Base-by-base conservation (phyloP, 1,140 invertebrate genomes). In the Argopecten irradians region DNA sequence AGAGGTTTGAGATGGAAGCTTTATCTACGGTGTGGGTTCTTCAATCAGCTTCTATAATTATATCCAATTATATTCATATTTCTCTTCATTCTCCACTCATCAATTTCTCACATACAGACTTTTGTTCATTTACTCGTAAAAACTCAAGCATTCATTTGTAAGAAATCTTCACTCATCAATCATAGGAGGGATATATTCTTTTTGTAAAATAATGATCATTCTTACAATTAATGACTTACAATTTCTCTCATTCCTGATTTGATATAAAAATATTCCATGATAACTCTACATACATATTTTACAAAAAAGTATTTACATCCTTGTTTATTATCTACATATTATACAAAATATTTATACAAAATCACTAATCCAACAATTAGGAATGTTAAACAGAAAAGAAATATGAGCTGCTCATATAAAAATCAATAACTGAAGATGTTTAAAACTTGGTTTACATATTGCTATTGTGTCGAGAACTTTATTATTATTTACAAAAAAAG, bases 271-370 rank as follows among this genome's bases (percentile, higher is more conserved):
- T 71, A 71, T 71, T n/a, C 22, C 16, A 16, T 71, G 55, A 71
- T 71, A 71, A 71, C n/a, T 71, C 16, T 71, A 71, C 55, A 71
- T 71, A 71, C 55, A 46, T 46, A 46, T 46, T 71, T 8, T 71
- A 71, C 55, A 71, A 71, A 71, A 71, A n/a, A n/a, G n/a, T 71
- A 71, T 71, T 71, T 71, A 71, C 55, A 71, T 16, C n/a, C 55
- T 71, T 8, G n/a, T 5, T 71, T n/a, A 46, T 28, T 71, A 71
- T 71, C n/a, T 71, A 71, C 55, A 71, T 28, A 71, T 71, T 71
- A n/a, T 71, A 71, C 55, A 71, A 71, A 71, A 28, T 28, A 11
- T 71, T 71, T 71, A 71, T 71, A 71, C 55, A 71, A 0, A n/a
- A n/a, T 71, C 28, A n/a, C 28, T 0, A 71, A 28, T 28, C n/a